Evolutionary conservation across 2,888 invertebrate species (phyloP).

Genomic region (Eupithecia centaureata): DNA sequence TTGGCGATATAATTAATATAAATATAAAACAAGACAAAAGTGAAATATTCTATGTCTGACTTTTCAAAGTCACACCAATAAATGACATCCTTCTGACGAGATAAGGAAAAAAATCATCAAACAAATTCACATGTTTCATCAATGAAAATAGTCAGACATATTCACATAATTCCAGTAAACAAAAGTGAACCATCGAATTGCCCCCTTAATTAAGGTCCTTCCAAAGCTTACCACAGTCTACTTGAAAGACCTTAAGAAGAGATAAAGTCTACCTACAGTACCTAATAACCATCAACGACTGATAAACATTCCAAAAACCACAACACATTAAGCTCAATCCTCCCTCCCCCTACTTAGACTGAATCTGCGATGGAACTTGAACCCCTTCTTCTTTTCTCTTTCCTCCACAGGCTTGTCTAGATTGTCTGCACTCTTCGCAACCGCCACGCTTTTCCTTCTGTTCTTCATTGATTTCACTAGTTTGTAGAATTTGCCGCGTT

Average conservation of each 20-base stretch:
- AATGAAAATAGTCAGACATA: too few species aligned
- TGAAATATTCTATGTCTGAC: not conserved
- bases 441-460: conserved; percentile 78
- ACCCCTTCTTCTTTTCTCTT: conserved; percentile 71
- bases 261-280: conserved; percentile 13
- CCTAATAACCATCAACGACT: conserved; percentile 16
- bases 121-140: not conserved
- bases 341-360: conserved; percentile 75
- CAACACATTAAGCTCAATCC: conserved; percentile 61
- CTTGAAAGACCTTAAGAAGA: conserved; percentile 5
- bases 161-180: not conserved
- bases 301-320: conserved; percentile 33
- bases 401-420: conserved; percentile 70
- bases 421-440: conserved; percentile 77
- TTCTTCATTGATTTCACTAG: conserved; percentile 80
- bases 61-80: conserved; percentile 1
- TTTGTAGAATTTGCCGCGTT: conserved; percentile 76
- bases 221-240: conserved; percentile 3
- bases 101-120: not conserved
- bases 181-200: not conserved
- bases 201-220: not conserved
- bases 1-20: not conserved
- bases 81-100: not conserved
- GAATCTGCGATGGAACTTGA: conserved; percentile 78
- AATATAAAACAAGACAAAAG: not conserved